Evolutionary conservation across 2,113 vertebrate species (phyloP), one percentile per base, ranked within the genome.

Genomic region (Ailurus styani): DNA sequence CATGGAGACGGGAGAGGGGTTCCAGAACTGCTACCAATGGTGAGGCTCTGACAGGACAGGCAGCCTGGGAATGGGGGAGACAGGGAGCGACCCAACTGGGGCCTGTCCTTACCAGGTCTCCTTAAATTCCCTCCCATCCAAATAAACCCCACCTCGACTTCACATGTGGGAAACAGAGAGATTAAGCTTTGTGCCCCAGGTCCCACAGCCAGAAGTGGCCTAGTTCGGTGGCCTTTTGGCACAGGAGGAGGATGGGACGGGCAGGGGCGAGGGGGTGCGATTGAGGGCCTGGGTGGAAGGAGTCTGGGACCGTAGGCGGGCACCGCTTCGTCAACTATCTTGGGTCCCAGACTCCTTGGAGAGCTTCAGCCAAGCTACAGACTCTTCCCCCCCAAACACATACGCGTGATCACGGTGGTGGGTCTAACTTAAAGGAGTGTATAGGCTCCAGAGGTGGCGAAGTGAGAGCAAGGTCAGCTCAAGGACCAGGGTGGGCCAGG

Each of bases 211-310:
- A 55, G 68, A 73, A 79, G 50, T 8, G 17, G 60, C 83, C 91
- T 87, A 9, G 72, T 60, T 83, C 18, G 23, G 45, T 7, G 52
- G 42, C 52, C 70, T 95, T 93, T 5, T 83, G 90, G 86, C 70
- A 9, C 17, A 73, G 11, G 52, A 37, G 55, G 52, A 15, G 27
- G 75, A 25, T 5, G 2, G 31, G 37, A 73, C 18, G 7, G 50
- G 73, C 27, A 45, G 60, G 42, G 86, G 50, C 42, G 27, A 12
- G 4, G 31, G 29, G 84, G 78, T 47, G 31, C 17, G 66, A 7
- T 42, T 25, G 11, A 4, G 57, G 34, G 57, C 52, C 40, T 27
- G 1, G 6, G 29, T 15, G 27, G 42, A 57, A 64, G 55, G 68
- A 52, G 7, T 77, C 55, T 13, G 47, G 47, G 75, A 37, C 18